phyloP scores from a whole-genome alignment of 2,113 vertebrate genomes.

The Aix galericulata region DNA sequence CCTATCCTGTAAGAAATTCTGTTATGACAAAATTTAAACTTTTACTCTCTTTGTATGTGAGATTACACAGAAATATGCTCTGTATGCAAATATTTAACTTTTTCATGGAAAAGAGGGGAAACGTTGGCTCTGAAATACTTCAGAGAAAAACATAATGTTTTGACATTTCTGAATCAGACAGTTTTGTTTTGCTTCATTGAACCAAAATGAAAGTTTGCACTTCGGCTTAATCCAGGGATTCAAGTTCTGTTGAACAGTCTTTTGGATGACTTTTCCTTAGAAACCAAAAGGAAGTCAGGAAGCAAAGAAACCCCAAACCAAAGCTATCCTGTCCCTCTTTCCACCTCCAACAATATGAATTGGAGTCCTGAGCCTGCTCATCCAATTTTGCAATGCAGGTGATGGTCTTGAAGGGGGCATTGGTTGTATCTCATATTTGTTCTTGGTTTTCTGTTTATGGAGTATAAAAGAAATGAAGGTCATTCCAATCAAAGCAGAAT shows the following conservation, averaged over 20 bases:
- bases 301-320: neutral
- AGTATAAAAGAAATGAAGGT: neutral
- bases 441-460: neutral
- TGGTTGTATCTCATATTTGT: neutral
- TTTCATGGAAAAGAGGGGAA: neutral
- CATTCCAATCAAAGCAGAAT: neutral
- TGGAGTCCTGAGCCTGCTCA: neutral
- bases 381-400: neutral
- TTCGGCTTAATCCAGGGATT: neutral
- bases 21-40: neutral
- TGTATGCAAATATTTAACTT: constrained; percentile 29
- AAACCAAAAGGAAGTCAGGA: neutral
- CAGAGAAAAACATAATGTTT: constrained; percentile 14
- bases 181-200: constrained; percentile 17
- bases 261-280: neutral
- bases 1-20: neutral
- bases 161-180: constrained; percentile 4
- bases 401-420: neutral
- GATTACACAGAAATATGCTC: constrained; percentile 1
- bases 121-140: neutral
- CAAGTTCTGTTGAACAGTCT: neutral
- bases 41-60: neutral
- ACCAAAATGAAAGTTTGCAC: constrained; percentile 7
- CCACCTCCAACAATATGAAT: neutral
- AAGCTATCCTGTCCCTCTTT: neutral